Evolutionary conservation across 2,797 vertebrate genomes (phyloP).

Genomic region (Catostomus latipinnis): DNA sequence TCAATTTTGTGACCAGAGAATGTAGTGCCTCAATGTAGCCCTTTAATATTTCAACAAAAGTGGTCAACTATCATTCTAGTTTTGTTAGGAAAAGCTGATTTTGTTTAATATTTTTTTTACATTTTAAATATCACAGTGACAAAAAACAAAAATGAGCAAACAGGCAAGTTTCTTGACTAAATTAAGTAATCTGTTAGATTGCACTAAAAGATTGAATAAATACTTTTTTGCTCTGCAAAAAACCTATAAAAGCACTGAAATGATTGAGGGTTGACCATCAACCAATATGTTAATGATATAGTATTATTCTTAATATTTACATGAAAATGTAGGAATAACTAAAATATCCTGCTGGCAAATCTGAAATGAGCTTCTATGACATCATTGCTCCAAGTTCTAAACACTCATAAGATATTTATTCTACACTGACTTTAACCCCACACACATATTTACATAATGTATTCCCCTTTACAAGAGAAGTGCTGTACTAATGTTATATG

Average conservation of each 20-base stretch:
- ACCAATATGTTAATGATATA: not conserved
- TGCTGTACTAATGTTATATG: constrained; percentile 1
- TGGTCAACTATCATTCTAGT: too few species aligned
- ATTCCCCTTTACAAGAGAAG: too few species aligned
- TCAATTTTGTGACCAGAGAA: constrained; percentile 15
- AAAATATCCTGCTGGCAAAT: not conserved
- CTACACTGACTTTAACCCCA: not conserved
- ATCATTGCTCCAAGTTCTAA: not conserved
- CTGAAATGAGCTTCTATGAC: constrained; percentile 23
- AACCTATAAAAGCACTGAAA: constrained; percentile 17
- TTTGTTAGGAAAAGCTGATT: not conserved
- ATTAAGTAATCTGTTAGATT: not conserved
- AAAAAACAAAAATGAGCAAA: not conserved
- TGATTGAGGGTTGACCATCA: not conserved
- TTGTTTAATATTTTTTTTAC: not conserved
- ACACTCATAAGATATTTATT: not conserved
- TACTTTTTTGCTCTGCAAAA: constrained; percentile 36
- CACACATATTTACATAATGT: not conserved
- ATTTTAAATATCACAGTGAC: not conserved
- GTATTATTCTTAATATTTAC: not conserved
- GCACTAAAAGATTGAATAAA: constrained; percentile 17
- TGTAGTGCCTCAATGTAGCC: constrained; percentile 5
- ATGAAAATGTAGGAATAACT: constrained; percentile 3
- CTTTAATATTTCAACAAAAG: not conserved
- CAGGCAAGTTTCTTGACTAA: too few species aligned